These are phyloP conservation scores for Diplolepis rosae DNA, from an alignment of 2,888 invertebrate genomes.

Conservation along the genomic window DNA sequence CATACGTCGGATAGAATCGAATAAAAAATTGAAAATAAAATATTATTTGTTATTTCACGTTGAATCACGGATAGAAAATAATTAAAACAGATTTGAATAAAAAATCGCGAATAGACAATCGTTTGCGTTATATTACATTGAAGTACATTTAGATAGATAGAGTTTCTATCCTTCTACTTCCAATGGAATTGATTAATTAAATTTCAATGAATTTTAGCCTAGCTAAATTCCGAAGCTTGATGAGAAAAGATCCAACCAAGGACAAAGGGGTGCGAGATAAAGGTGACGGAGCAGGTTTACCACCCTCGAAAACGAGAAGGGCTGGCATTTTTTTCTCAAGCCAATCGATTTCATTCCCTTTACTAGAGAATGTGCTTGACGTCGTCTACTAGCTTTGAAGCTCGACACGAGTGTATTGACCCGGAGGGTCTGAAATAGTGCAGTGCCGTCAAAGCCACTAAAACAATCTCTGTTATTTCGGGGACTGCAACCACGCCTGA, in stretches of 20 bases:
- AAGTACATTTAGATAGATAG: too few relatives aligned
- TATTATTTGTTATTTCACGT: too few relatives aligned
- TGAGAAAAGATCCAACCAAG: background rate
- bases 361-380: conserved; percentile 20
- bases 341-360: conserved; percentile 37
- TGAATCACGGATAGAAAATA: too few relatives aligned
- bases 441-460: conserved; percentile 23
- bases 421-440: conserved; percentile 29
- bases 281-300: conserved; percentile 8
- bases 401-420: conserved; percentile 36
- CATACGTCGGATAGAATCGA: too few relatives aligned
- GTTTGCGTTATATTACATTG: too few relatives aligned
- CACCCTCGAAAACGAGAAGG: conserved; percentile 17
- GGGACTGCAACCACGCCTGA: background rate
- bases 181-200: conserved; percentile 10
- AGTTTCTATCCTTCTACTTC: too few relatives aligned
- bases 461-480: conserved; percentile 16
- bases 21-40: too few relatives aligned
- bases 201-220: background rate
- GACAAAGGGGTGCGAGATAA: conserved; percentile 26
- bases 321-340: conserved; percentile 26
- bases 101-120: too few relatives aligned
- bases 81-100: too few relatives aligned
- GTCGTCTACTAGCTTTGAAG: conserved; percentile 9
- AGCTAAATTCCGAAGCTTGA: background rate